phyloP scores from a whole-genome alignment of 1,140 invertebrate species.

The Radopholus similis region DNA sequence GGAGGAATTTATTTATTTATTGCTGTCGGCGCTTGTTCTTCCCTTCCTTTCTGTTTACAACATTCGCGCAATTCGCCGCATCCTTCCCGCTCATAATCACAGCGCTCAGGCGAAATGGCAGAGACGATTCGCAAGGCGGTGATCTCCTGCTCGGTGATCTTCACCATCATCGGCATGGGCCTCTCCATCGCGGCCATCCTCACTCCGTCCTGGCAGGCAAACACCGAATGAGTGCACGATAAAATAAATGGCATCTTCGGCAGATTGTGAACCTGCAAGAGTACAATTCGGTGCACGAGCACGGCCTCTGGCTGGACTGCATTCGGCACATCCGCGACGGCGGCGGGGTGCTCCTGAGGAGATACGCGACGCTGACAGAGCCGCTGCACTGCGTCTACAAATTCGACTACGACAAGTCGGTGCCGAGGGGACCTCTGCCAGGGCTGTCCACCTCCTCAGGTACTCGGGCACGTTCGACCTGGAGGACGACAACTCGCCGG shows the following conservation, averaged over 20 bases:
- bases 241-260: neutral
- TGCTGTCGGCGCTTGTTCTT: too few relatives aligned
- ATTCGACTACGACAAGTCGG: constrained; percentile 57
- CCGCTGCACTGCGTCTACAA: constrained; percentile 60
- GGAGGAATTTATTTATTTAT: too few relatives aligned
- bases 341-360: constrained; percentile 53
- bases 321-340: constrained; percentile 55
- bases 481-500: constrained; percentile 58
- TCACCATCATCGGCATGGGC: constrained; percentile 56
- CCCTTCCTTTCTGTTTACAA: too few relatives aligned
- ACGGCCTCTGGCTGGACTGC: constrained; percentile 58
- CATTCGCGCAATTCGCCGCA: too few relatives aligned
- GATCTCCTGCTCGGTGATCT: constrained; percentile 38
- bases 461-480: constrained; percentile 60
- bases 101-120: constrained; percentile 26
- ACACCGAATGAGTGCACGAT: neutral
- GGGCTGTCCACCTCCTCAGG: neutral
- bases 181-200: constrained; percentile 57
- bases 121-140: constrained; percentile 49
- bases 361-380: constrained; percentile 55
- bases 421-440: neutral
- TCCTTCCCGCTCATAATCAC: too few relatives aligned
- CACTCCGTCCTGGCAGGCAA: constrained; percentile 53
- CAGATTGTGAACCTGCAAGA: constrained; percentile 54
- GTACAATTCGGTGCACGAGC: constrained; percentile 59